A percentile compares a stretch with the other conserved stretches of the same genome.
phyloP scores from a whole-genome alignment of 2,888 invertebrate species.

The Cosmopolites sordidus region DNA sequence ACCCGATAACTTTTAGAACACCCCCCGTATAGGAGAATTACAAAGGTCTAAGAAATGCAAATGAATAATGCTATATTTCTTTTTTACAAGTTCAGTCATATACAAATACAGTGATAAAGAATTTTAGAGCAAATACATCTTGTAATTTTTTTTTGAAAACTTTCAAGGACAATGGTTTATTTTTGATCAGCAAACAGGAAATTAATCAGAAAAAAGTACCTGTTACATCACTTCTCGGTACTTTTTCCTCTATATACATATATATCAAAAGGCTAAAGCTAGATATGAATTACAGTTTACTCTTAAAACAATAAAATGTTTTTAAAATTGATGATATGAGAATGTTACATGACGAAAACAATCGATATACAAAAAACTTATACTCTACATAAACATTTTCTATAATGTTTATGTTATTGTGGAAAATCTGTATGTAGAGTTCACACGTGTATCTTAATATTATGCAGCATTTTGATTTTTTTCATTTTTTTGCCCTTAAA shows the following conservation, averaged over 20 bases:
- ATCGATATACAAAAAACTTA: no score
- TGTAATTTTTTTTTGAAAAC: conserved; percentile 11
- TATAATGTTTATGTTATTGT: no score
- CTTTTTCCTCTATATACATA: no score
- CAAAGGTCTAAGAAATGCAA: not conserved
- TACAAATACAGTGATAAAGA: conserved; percentile 22
- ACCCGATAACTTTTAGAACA: no score
- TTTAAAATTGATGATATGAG: no score
- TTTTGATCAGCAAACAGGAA: conserved; percentile 2
- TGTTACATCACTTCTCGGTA: no score
- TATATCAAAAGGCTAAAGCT: not conserved
- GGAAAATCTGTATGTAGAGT: no score
- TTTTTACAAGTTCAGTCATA: conserved; percentile 25
- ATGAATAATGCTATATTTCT: conserved; percentile 21
- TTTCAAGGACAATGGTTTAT: conserved; percentile 18
- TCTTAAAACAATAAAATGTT: no score
- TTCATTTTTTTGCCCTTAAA: conserved; percentile 11
- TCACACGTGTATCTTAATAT: no score
- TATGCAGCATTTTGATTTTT: no score
- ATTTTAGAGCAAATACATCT: conserved; percentile 16
- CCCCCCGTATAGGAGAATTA: no score
- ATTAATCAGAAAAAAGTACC: not conserved
- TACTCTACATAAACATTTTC: not conserved
- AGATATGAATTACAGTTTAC: not conserved
- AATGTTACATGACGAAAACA: not conserved